Evolutionary conservation across 2,888 invertebrate genomes (phyloP), one percentile per base, ranked within the genome.

Genomic region (Parnassius smintheus): DNA sequence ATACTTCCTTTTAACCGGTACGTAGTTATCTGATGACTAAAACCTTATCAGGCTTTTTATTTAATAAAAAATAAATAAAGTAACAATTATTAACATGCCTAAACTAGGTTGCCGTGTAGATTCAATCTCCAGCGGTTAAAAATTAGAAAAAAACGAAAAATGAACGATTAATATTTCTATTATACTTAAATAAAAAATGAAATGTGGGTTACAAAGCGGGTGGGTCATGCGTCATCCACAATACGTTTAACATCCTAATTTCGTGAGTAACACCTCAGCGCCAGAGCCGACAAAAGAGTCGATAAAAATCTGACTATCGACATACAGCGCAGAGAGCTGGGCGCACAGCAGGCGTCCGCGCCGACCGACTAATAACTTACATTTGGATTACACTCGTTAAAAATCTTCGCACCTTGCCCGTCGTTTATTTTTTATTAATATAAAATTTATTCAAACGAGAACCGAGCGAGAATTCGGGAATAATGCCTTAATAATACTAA

Each of bases 331-430:
- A 48, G 48, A 46, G 60, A 75, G 68, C 76, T 78, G 65, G 72
- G 82, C 18, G 49, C 88, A 70, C 91, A 87, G 88, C 88, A 75
- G 86, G 89, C 75, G 83, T 78, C 78, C 81, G 68, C 70, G 70
- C 80, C 78, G 75, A 70, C 75, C 83, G 78, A 79, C 88, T 88
- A 88, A 89, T 89, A 90, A 88, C 86, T 90, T 90, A 91, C 88
- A 87, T 83, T 84, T 80, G 85, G 89, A 90, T 90, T 90, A 90
- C 84, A 83, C 90, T 90, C 90, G 89, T 90, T 90, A 91, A 86
- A 35, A 81, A 86, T 49, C 49, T 90, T 90, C 86, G 88, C 91
- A 89, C 90, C 91, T 90, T 89, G 79, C 75, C 79, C 79, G 81
- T 83, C 85, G 80, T 85, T 88, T 85, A 83, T 83, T 86, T 88